Conservation (phyloP, 2,888 invertebrate species). For the Mantis religiosa region DNA sequence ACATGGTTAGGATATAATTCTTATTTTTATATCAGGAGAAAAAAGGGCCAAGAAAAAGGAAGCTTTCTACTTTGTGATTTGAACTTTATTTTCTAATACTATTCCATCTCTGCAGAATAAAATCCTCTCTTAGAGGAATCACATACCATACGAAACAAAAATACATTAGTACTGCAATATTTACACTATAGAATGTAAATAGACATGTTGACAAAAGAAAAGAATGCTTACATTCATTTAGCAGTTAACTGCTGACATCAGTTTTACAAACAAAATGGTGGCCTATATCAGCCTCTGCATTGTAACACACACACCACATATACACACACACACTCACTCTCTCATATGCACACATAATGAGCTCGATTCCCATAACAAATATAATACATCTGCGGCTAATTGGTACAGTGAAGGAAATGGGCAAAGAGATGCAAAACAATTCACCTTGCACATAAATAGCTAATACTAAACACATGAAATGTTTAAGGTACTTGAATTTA, state of each 20-base stretch:
- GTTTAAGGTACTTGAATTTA: slow-evolving; percentile 10
- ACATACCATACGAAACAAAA: slow-evolving; percentile 27
- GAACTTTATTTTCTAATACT: slow-evolving; percentile 31
- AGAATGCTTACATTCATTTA: slow-evolving; percentile 26
- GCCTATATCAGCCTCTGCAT: neutral
- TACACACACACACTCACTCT: neutral
- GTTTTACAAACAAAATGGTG: slow-evolving; percentile 18
- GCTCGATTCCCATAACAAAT: slow-evolving; percentile 7
- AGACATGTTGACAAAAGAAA: slow-evolving; percentile 26
- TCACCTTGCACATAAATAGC: slow-evolving; percentile 23
- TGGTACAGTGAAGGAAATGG: neutral
- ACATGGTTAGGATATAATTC: too few relatives aligned
- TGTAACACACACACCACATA: neutral
- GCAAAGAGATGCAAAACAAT: slow-evolving; percentile 15
- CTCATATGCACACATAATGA: neutral
- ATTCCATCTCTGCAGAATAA: slow-evolving; percentile 31
- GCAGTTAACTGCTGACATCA: slow-evolving; percentile 22
- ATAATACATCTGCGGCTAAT: slow-evolving; percentile 9
- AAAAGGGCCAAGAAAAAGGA: neutral
- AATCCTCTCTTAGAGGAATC: slow-evolving; percentile 31
- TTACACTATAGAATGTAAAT: slow-evolving; percentile 26
- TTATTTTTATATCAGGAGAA: neutral
- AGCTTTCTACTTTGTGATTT: slow-evolving; percentile 12
- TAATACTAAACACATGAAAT: slow-evolving; percentile 23
- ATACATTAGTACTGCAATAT: slow-evolving; percentile 29